A percentile compares a stretch with the other conserved stretches of the same genome.
phyloP scores from a whole-genome alignment of 2,113 vertebrate species.

The Osmerus eperlanus region DNA sequence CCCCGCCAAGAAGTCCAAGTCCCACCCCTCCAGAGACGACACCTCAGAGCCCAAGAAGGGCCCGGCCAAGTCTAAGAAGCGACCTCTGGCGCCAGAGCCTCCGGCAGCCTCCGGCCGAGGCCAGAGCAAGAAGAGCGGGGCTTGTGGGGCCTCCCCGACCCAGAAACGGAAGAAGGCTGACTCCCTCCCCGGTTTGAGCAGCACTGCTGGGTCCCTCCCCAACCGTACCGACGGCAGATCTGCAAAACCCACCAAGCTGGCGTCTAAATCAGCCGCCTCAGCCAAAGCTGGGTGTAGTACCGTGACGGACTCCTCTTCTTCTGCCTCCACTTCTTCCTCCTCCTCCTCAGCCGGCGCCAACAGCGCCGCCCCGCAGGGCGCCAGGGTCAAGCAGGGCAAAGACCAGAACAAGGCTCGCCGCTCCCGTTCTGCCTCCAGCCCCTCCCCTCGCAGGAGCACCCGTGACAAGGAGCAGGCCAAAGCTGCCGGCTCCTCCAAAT shows the following conservation, averaged over 20 bases:
- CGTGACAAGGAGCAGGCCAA: constrained; percentile 96
- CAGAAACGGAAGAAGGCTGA: constrained; percentile 98
- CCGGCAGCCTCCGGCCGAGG: constrained; percentile 86
- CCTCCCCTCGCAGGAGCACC: constrained; percentile 94
- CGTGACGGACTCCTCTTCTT: constrained; percentile 95
- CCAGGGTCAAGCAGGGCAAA: constrained; percentile 97
- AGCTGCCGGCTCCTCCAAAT: constrained; percentile 93
- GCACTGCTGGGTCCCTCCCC: constrained; percentile 84
- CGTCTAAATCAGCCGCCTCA: constrained; percentile 99
- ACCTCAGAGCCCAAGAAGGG: constrained; percentile 82
- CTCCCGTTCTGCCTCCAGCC: constrained; percentile 95
- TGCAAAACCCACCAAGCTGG: constrained; percentile 99
- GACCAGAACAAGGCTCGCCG: constrained; percentile 96
- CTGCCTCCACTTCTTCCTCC: constrained; percentile 90
- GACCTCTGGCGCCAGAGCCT: constrained; percentile 78
- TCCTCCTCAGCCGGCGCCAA: constrained; percentile 81
- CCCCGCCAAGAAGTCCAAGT: constrained; percentile 94
- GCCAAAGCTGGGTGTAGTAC: constrained; percentile 99
- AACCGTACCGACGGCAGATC: constrained; percentile 91
- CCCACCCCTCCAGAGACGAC: constrained; percentile 81
- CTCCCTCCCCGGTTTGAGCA: constrained; percentile 82
- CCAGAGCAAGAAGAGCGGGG: constrained; percentile 88
- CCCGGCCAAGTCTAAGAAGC: constrained; percentile 90
- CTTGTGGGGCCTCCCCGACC: constrained; percentile 81
- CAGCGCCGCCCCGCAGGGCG: constrained; percentile 84